A percentile compares a stretch with the other conserved stretches of the same genome.
phyloP scores from a whole-genome alignment of 2,113 vertebrate genomes.

The Dascyllus trimaculatus region DNA sequence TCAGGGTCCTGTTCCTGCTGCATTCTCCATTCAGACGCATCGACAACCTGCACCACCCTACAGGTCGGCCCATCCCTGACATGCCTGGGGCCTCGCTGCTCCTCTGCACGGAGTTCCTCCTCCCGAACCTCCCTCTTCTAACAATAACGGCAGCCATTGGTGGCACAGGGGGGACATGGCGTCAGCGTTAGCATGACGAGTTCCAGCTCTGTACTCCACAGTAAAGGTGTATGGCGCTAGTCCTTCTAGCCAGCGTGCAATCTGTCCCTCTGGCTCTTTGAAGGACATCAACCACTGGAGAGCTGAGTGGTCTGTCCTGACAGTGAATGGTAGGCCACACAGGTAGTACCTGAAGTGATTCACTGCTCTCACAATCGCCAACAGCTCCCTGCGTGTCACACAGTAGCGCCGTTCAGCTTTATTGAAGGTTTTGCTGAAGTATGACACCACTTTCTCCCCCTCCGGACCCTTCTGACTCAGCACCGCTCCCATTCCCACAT shows the following conservation, averaged over 20 bases:
- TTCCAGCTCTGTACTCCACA: no score
- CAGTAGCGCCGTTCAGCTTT: conserved; percentile 3
- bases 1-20: not conserved
- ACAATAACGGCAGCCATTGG: no score
- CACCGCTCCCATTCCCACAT: conserved; percentile 3
- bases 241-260: no score
- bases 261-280: conserved; percentile 7
- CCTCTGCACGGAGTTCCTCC: no score
- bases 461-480: not conserved
- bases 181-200: no score
- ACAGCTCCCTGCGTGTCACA: conserved; percentile 9
- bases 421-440: conserved; percentile 6
- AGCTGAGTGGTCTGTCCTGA: conserved; percentile 5
- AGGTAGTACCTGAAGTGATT: conserved; percentile 19
- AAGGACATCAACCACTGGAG: conserved; percentile 25
- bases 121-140: no score
- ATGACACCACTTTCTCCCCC: conserved; percentile 10
- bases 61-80: not conserved
- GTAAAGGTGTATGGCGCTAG: no score
- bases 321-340: not conserved
- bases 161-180: no score
- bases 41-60: not conserved
- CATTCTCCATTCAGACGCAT: not conserved
- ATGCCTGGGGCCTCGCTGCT: rapidly evolving
- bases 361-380: not conserved